Evolutionary conservation across 2,888 invertebrate species (phyloP), one percentile per base, ranked within the genome.

Genomic region (Dioctria rufipes): DNA sequence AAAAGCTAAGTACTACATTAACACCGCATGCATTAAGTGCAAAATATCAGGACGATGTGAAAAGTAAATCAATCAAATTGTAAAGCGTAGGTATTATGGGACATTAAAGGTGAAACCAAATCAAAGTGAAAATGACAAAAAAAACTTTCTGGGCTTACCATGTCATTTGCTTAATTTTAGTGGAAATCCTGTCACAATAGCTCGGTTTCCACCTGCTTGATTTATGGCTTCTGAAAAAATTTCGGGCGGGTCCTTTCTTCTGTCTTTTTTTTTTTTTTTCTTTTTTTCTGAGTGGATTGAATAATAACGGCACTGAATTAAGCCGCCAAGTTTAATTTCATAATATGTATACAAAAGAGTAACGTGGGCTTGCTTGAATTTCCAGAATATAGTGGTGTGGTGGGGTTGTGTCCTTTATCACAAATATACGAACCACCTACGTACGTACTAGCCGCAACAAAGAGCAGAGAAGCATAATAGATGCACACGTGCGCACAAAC

Each of bases 311-410:
- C 1, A 54, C 25, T 25, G 25, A 25, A 25, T 25, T 25, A 54
- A 8, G 54, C 54, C 54, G 54, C 54, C 8, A 54, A 54, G 54
- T 54, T 54, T 54, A 54, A 54, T 54, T 54, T 54, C 54, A n/a
- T n/a, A 54, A 8, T 25, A 25, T 25, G 25, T 25, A 25, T 25
- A 25, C 25, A 25, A 25, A 25, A 25, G 25, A 25, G 25, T 11
- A n/a, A n/a, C 6, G 6, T n/a, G 11, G 11, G 9, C 54, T 46
- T 46, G 46, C 8, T 46, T 46, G 46, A 46, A 5, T 6, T 5
- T 46, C 49, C 5, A 5, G 5, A 9, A 5, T 46, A 5, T 9
- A 46, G 49, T 46, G 49, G 6, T 46, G 6, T 9, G 49, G 5
- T 9, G 9, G 4, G 54, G 11, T 8, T 54, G 54, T 54, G 0